These are phyloP conservation scores for Macrotrachela quadricornifera DNA, from an alignment of 1,140 invertebrate species.

Conservation along the genomic window DNA sequence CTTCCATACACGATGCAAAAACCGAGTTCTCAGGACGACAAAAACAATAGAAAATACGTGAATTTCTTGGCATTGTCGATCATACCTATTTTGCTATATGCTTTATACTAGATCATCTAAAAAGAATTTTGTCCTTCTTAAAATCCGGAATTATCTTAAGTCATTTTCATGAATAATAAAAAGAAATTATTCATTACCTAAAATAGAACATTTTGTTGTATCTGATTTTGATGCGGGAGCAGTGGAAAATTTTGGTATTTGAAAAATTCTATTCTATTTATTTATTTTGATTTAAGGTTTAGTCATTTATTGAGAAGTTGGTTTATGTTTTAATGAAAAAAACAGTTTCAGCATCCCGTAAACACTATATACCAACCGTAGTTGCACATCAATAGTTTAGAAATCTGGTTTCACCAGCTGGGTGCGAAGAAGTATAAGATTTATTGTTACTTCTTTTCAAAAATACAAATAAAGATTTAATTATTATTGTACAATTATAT, in stretches of 20 bases:
- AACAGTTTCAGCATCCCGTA: conserved; percentile 44
- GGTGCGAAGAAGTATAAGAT: conserved; percentile 36
- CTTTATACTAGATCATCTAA: too few species aligned
- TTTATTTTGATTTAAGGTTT: too few species aligned
- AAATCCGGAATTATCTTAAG: conserved; percentile 51
- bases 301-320: conserved; percentile 58
- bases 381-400: conserved; percentile 43
- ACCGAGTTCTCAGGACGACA: too few species aligned
- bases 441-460: too few species aligned
- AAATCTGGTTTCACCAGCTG: conserved; percentile 20
- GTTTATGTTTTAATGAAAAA: conserved; percentile 47
- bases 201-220: conserved; percentile 32
- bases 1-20: too few species aligned
- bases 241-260: conserved; percentile 22
- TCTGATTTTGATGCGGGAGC: conserved; percentile 30
- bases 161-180: conserved; percentile 62
- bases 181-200: conserved; percentile 34
- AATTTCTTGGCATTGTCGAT: too few species aligned
- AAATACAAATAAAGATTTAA: conserved; percentile 28
- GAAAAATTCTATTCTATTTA: too few species aligned
- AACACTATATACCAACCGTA: conserved; percentile 64
- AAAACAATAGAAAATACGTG: too few species aligned
- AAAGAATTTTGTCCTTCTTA: too few species aligned
- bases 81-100: too few species aligned
- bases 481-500: background rate